Base-by-base conservation (phyloP, 2,888 invertebrate genomes). In the Cartodere bifasciata region DNA sequence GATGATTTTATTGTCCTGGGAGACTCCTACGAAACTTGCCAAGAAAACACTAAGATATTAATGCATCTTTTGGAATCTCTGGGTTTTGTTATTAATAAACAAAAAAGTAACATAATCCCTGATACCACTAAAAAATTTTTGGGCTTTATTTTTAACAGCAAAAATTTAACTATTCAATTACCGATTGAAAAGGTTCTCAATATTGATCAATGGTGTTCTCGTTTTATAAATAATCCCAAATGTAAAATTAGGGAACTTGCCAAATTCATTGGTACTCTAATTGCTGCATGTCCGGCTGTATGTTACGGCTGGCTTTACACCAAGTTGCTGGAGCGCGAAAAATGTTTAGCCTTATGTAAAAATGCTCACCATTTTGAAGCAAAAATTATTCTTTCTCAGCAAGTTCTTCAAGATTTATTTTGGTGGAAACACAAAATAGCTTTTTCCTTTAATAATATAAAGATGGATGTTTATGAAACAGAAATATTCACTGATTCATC, bases 1-100 rank as follows among this genome's bases (percentile, higher is more conserved):
- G 44, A 44, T 29, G 44, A 43, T 21, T 23, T 39, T n/a, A 22
- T 43, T 5, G 21, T 39, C 23, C 40, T 42, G 10, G 39, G 35
- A 16, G 31, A 29, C 22, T 28, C 27, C 13, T 20, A 25, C 21
- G 28, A 17, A 28, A 34, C 16, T 12, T 39, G 32, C 16, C 4
- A 12, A 13, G 23, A 20, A 28, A 25, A 34, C 13, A 9, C 28
- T 4, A 15, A 25, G 3, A 2, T 26, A 4, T 23, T 34, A 9
- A 3, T 22, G 25, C 22, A 3, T 2, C 13, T 40, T 26, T 14
- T 38, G 28, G 20, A 34, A 31, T 17, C 29, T 13, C 21, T 40
- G 21, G 42, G 43, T 6, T 42, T 43, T 24, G 23, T 43, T 20
- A 32, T 43, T 14, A 43, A 40, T 28, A n/a, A 11, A 4, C 28